A percentile compares a stretch with the other conserved stretches of the same genome.
Conservation (phyloP, 2,888 invertebrate genomes). For the Troides helena region DNA sequence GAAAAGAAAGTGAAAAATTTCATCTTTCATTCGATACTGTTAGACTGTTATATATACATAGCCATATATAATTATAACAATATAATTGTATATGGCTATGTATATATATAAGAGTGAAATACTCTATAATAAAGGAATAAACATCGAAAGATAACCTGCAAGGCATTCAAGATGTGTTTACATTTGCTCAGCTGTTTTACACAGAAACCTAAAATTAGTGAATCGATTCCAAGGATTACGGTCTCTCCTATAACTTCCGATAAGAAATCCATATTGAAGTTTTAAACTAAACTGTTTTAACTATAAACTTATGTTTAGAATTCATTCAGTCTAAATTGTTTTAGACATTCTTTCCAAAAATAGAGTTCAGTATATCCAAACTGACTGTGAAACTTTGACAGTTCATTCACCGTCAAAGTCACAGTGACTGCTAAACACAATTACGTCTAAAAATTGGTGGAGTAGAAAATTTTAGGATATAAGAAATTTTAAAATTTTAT, state of each 20-base stretch:
- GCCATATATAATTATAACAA: too few relatives aligned
- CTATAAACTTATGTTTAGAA: slow-evolving; percentile 10
- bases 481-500: neutral
- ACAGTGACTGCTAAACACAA: slow-evolving; percentile 3
- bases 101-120: neutral
- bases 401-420: slow-evolving; percentile 5
- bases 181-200: slow-evolving; percentile 87
- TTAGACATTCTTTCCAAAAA: slow-evolving; percentile 11
- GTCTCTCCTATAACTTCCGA: slow-evolving; percentile 83
- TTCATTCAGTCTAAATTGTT: slow-evolving; percentile 13
- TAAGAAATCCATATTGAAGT: slow-evolving; percentile 85
- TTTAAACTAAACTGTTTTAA: slow-evolving; percentile 16
- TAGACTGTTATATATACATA: too few relatives aligned
- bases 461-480: neutral
- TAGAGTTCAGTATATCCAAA: slow-evolving; percentile 15
- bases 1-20: too few relatives aligned
- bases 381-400: slow-evolving; percentile 18
- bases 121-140: neutral
- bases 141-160: slow-evolving; percentile 80
- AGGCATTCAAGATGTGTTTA: slow-evolving; percentile 84
- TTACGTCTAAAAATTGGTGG: neutral
- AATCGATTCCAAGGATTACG: slow-evolving; percentile 86
- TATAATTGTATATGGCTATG: too few relatives aligned
- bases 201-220: slow-evolving; percentile 86
- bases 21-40: too few relatives aligned